Evolutionary conservation across 2,797 vertebrate species (phyloP).

Genomic region (Gobionotothen gibberifrons): DNA sequence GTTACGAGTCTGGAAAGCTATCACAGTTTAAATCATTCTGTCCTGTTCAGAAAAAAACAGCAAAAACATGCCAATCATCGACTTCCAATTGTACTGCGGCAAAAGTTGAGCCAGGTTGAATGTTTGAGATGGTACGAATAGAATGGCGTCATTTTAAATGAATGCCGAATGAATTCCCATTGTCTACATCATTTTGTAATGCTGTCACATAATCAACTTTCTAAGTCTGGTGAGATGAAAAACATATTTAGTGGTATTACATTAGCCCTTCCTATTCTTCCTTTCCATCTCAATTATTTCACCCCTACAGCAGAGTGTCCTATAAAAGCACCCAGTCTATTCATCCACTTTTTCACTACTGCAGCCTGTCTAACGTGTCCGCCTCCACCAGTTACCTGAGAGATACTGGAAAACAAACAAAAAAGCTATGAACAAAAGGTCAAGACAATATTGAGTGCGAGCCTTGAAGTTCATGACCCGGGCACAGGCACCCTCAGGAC

Average conservation of each 20-base stretch:
- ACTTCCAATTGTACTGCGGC: neutral
- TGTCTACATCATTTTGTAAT: neutral
- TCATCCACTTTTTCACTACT: slow-evolving; percentile 16
- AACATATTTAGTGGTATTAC: neutral
- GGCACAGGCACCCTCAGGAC: slow-evolving; percentile 30
- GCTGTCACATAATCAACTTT: neutral
- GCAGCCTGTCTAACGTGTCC: slow-evolving; percentile 21
- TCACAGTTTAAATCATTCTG: neutral
- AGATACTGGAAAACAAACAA: slow-evolving; percentile 20
- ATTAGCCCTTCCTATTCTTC: neutral
- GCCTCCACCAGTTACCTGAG: slow-evolving; percentile 18
- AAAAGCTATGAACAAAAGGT: slow-evolving; percentile 31
- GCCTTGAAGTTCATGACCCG: slow-evolving; percentile 44
- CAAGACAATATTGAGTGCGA: slow-evolving; percentile 40
- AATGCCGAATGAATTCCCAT: neutral
- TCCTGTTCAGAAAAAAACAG: neutral
- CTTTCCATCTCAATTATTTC: neutral
- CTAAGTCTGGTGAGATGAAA: neutral
- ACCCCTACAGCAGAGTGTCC: neutral
- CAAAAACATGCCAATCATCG: neutral
- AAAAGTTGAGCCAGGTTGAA: too few relatives aligned
- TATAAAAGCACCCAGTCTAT: neutral
- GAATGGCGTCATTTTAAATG: neutral
- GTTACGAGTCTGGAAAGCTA: neutral
- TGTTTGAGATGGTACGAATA: neutral